Evolutionary conservation across 2,113 vertebrate species (phyloP), one percentile per base, ranked within the genome.

Genomic region (Phrynocephalus versicolor): DNA sequence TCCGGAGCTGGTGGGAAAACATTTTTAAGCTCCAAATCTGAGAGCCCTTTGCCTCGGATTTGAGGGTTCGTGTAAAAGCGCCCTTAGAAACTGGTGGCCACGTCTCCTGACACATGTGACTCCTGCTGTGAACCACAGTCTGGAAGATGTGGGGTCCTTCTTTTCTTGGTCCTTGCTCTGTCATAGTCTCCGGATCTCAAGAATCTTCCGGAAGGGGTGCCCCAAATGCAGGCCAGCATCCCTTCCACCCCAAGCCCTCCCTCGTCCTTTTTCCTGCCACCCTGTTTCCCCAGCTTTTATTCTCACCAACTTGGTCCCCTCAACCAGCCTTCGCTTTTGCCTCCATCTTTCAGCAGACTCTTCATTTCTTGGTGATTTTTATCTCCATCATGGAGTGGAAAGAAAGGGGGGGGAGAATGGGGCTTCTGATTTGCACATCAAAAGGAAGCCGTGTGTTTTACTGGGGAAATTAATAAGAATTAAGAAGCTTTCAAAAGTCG

Each of bases 401-500:
- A 77, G 30, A 33, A 39, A 21, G 58, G 25, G 62, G 51, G 57
- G 15, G 6, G 6, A 13, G 3, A 9, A 2, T 9, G 58, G 67
- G 78, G 51, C 83, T 82, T 71, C 2, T 9, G 14, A 94, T 95
- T 94, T 95, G 89, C 90, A 92, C 90, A 93, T 95, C 90, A 94
- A 94, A 95, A 90, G 89, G 67, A 90, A 82, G 83, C 87, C 79
- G 33, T 0, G 75, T 75, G 82, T 82, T 83, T 83, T 76, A 21
- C 65, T 0, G 0, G 88, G 75, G 82, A 91, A 93, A 94, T 94
- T 92, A 93, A 92, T 92, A 83, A 89, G 88, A 92, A 93, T 91
- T 90, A 93, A 73, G 74, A 16, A 0, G 57, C 80, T 92, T 92
- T 89, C 88, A 78, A 85, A 89, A 86, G 88, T 85, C 78, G 18